phyloP scores from a whole-genome alignment of 1,140 invertebrate species.

The Drosophila orosa region DNA sequence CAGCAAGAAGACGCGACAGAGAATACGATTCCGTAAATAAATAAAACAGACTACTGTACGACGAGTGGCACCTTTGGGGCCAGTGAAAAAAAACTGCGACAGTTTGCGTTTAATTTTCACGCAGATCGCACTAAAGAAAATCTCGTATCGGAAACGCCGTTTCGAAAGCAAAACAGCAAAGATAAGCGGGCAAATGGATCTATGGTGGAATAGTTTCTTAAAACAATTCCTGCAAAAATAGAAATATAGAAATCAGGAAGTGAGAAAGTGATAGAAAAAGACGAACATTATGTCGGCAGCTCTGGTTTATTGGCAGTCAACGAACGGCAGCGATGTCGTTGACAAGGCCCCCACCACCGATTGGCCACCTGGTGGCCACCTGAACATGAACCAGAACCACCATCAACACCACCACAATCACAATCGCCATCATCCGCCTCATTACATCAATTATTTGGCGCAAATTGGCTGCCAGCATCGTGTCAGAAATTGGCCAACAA shows the following conservation, averaged over 20 bases:
- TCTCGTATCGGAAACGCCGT: not conserved
- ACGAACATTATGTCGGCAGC: slow-evolving; percentile 45
- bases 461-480: slow-evolving; percentile 73
- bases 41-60: slow-evolving; percentile 56
- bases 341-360: slow-evolving; percentile 8
- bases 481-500: slow-evolving; percentile 53
- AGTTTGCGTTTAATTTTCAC: slow-evolving; percentile 76
- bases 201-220: slow-evolving; percentile 10
- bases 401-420: slow-evolving; percentile 23
- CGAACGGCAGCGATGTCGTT: slow-evolving; percentile 43
- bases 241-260: not conserved
- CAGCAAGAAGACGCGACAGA: slow-evolving; percentile 3
- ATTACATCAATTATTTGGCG: slow-evolving; percentile 67
- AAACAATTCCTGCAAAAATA: not conserved
- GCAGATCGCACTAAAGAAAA: slow-evolving; percentile 54
- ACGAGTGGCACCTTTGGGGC: slow-evolving; percentile 51
- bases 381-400: slow-evolving; percentile 21
- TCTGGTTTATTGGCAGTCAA: slow-evolving; percentile 71
- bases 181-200: slow-evolving; percentile 3
- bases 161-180: not conserved
- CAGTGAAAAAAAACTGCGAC: slow-evolving; percentile 57
- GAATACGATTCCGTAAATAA: slow-evolving; percentile 57
- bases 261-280: slow-evolving; percentile 17
- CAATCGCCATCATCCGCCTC: slow-evolving; percentile 27
- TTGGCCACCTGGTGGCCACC: slow-evolving; percentile 25